Conservation (phyloP, 2,113 vertebrate genomes). For the Tricholaema leucomelas region DNA sequence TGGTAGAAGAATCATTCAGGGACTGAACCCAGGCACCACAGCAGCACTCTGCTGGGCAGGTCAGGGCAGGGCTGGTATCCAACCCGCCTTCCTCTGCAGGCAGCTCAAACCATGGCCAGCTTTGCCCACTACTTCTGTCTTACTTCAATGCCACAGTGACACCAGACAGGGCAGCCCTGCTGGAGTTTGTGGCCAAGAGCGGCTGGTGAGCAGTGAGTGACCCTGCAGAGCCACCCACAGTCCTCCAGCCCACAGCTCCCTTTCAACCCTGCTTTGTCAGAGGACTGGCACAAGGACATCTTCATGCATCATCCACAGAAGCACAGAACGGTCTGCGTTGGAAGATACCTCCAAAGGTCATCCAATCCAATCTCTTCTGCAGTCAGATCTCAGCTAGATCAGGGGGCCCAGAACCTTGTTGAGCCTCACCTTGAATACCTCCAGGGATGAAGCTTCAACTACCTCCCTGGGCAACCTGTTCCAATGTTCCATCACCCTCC, state of each 20-base stretch:
- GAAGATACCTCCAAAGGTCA: too few relatives aligned
- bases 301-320: accelerated
- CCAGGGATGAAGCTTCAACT: too few relatives aligned
- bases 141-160: accelerated
- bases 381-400: too few relatives aligned
- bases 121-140: background rate
- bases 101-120: background rate
- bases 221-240: background rate
- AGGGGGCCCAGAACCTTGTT: too few relatives aligned
- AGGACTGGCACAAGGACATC: background rate
- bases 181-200: background rate
- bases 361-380: too few relatives aligned
- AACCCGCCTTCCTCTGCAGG: background rate
- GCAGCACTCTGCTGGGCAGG: background rate
- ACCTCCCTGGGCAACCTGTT: too few relatives aligned
- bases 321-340: too few relatives aligned
- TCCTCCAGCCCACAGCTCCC: background rate
- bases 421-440: too few relatives aligned
- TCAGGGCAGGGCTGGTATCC: background rate
- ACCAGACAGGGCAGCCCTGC: background rate
- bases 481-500: too few relatives aligned
- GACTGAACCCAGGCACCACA: background rate
- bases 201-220: accelerated
- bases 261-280: background rate
- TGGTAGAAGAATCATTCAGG: conserved; percentile 43